Percentiles rank a stretch among this genome's conserved stretches.
phyloP scores from a whole-genome alignment of 2,888 invertebrate species.

The Meteorus cinctellus region DNA sequence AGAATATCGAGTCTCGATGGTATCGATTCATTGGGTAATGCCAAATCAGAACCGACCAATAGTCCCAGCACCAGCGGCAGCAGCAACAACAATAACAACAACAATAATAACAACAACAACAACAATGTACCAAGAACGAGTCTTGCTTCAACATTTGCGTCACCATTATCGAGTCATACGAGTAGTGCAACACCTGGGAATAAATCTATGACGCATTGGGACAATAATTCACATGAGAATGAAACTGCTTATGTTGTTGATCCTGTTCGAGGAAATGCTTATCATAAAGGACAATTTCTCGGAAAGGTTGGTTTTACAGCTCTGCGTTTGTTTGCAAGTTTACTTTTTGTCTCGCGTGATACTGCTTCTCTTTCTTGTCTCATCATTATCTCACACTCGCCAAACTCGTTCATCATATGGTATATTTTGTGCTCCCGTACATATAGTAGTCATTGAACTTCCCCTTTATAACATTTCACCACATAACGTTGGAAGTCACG shows the following conservation, averaged over 20 bases:
- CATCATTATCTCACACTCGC: conserved; percentile 40
- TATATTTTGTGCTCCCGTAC: conserved; percentile 29
- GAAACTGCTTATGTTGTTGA: conserved; percentile 67
- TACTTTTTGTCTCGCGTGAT: neutral
- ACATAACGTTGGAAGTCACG: conserved; percentile 13
- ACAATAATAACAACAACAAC: conserved; percentile 34
- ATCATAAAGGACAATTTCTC: conserved; percentile 67
- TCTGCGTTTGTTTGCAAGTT: neutral
- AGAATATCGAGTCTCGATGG: conserved; percentile 41
- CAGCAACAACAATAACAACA: conserved; percentile 29
- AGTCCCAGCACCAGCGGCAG: conserved; percentile 6
- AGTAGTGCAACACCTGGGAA: conserved; percentile 4
- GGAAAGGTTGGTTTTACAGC: conserved; percentile 61
- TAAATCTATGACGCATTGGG: conserved; percentile 57
- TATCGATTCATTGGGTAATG: conserved; percentile 29
- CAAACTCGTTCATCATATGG: conserved; percentile 36
- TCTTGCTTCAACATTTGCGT: conserved; percentile 14
- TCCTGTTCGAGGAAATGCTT: conserved; percentile 67
- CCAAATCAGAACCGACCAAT: conserved; percentile 4
- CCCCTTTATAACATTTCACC: conserved; percentile 6
- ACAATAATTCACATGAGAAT: conserved; percentile 58
- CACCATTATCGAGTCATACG: conserved; percentile 23
- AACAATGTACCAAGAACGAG: conserved; percentile 38
- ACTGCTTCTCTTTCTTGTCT: conserved; percentile 25
- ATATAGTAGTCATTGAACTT: conserved; percentile 21